These are phyloP conservation scores for Pelobates cultripes DNA, from an alignment of 2,797 vertebrate genomes.

Conservation along the genomic window DNA sequence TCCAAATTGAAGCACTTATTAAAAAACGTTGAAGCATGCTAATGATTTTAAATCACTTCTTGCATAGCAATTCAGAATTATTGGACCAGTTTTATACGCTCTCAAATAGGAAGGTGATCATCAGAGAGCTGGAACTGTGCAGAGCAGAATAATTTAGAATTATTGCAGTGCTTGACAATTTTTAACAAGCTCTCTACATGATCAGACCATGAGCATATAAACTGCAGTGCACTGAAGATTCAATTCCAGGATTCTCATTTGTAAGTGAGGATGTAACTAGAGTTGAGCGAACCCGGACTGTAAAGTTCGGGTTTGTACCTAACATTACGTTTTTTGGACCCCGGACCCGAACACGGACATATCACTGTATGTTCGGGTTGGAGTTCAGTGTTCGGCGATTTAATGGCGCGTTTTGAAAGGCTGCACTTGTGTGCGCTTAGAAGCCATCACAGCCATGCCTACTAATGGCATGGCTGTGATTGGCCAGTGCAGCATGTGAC, in stretches of 20 bases:
- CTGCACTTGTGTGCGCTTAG: too few relatives aligned
- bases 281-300: too few relatives aligned
- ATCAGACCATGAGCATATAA: conserved; percentile 63
- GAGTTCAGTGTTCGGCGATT: too few relatives aligned
- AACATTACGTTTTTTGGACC: too few relatives aligned
- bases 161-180: conserved; percentile 73
- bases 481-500: too few relatives aligned
- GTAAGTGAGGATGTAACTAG: conserved; percentile 18
- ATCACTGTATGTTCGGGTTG: too few relatives aligned
- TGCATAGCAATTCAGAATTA: conserved; percentile 75
- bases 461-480: too few relatives aligned
- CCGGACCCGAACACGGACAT: too few relatives aligned
- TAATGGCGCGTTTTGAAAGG: too few relatives aligned
- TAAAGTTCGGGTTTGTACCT: too few relatives aligned
- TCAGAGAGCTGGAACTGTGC: conserved; percentile 74
- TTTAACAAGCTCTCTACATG: conserved; percentile 70
- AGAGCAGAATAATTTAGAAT: conserved; percentile 74
- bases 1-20: conserved; percentile 54
- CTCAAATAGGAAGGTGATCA: conserved; percentile 77
- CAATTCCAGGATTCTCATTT: conserved; percentile 62
- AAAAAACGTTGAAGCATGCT: conserved; percentile 74
- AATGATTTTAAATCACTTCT: conserved; percentile 73
- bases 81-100: conserved; percentile 72
- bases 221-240: conserved; percentile 62
- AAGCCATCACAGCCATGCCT: too few relatives aligned